Base-by-base conservation (phyloP, 1,140 invertebrate species). In the Halesus radiatus region DNA sequence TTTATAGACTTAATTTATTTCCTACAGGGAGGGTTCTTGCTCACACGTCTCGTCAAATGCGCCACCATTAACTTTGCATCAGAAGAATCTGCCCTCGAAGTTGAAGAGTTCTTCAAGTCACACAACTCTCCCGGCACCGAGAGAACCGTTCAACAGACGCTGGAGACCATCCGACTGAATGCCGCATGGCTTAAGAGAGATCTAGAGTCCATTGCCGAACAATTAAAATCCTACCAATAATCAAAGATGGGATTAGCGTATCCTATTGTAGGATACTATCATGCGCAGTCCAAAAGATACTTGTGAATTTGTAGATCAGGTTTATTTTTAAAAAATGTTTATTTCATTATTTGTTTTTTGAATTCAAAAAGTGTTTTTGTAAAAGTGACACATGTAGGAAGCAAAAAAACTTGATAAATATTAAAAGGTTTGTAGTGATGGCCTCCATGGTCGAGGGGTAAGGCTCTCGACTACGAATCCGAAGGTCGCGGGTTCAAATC, bases 161-260 rank as follows among this genome's bases (percentile, higher is more conserved):
- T 97, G n/a, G 97, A 99, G 89, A 96, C 94, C 72, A 96, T 98
- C 83, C 92, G 94, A 80, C 90, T 98, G 53, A 98, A 98, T 88
- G 93, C 93, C 8, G 92, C 93, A 56, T 97, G 96, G 96, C 90
- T 98, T 85, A 88, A 92, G 4, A 91, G 96, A 75, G 96, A 98
- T 86, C 87, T 91, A 52, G 88, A 89, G 72, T 86, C 90, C 84
- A 92, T 95, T 84, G 88, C 88, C 84, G 84, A 90, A 76, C 95
- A 92, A 85, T 89, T 94, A 79, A 85, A 85, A 75, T 75, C 86
- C 75, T 88, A 88, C 84, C 86, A 87, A 78, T 88, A 86, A 64
- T 50, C 26, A 8, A 37, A 56, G 3, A 4, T 4, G 7, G 26
- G 5, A 5, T 29, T 29, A 37, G 23, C 3, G 5, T 29, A 72